phyloP scores from a whole-genome alignment of 2,113 vertebrate genomes.

The Euleptes europaea region DNA sequence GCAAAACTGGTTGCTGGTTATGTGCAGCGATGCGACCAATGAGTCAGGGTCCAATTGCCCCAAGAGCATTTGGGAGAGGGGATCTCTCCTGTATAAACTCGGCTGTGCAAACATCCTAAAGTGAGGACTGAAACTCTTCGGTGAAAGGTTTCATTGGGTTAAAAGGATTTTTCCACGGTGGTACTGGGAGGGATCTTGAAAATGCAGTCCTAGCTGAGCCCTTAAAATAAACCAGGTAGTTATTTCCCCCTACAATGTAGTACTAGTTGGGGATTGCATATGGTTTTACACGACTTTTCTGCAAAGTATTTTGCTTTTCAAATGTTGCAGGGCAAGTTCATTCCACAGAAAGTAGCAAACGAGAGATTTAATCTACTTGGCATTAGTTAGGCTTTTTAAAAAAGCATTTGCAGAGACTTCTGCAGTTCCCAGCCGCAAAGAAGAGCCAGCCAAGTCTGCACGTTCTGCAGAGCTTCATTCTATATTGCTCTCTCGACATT shows the following conservation, averaged over 20 bases:
- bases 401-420: background rate
- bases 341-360: background rate
- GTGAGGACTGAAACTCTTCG: background rate
- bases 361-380: background rate
- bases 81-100: background rate
- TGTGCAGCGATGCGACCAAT: background rate
- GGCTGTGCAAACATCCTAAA: background rate
- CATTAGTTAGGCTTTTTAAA: background rate
- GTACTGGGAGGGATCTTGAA: background rate
- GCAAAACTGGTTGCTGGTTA: background rate
- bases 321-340: background rate
- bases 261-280: too few species aligned
- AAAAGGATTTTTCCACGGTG: background rate
- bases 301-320: background rate
- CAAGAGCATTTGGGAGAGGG: background rate
- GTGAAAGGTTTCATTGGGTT: background rate
- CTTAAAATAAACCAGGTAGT: background rate
- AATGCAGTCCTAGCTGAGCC: background rate
- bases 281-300: background rate
- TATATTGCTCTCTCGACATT: background rate
- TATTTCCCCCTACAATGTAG: background rate
- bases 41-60: background rate
- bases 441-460: background rate
- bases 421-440: background rate
- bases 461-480: background rate